Evolutionary conservation across 2,888 invertebrate genomes (phyloP), one percentile per base, ranked within the genome.

Genomic region (Leptogaster cylindrica): DNA sequence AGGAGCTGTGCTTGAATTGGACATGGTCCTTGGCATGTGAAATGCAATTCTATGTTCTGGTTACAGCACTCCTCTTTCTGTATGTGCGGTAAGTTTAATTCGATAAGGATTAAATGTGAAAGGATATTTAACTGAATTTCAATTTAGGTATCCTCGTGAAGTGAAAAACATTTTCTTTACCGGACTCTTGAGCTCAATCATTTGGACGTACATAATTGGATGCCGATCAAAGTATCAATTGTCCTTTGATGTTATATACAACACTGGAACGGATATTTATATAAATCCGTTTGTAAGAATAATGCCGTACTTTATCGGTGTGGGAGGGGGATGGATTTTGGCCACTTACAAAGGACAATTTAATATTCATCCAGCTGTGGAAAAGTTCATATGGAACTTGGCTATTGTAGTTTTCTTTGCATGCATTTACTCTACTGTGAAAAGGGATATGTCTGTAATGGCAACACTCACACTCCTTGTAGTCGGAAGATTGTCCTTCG

Each of bases 401-500:
- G 75, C 80, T 0, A 71, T 78, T 20, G 16, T 78, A 1, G 69
- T 77, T 18, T 78, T 79, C 71, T 76, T 80, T 50, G 66, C 73
- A 1, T 79, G 79, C 72, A 77, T 81, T 8, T 79, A 78, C 63
- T 80, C 80, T 2, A 80, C 81, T 0, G 69, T 78, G 3, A 74
- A 76, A 2, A 78, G 82, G 25, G 78, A 83, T 66, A 74, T 86
- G 70, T 79, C 84, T 0, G 75, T 83, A 0, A 66, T 83, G 6
- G 71, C 79, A 39, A 80, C 84, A 4, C 82, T 84, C 0, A 70
- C 84, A 7, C 81, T 86, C 66, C 82, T 83, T 39, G 83, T 83
- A 0, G 67, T 84, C 4, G 82, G 84, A 2, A 81, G 86, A 44
- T 79, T 84, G 0, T 75, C 81, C 14, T 86, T 86, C 83, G 84